phyloP scores from a whole-genome alignment of 2,113 vertebrate species.

The Tetrax tetrax region DNA sequence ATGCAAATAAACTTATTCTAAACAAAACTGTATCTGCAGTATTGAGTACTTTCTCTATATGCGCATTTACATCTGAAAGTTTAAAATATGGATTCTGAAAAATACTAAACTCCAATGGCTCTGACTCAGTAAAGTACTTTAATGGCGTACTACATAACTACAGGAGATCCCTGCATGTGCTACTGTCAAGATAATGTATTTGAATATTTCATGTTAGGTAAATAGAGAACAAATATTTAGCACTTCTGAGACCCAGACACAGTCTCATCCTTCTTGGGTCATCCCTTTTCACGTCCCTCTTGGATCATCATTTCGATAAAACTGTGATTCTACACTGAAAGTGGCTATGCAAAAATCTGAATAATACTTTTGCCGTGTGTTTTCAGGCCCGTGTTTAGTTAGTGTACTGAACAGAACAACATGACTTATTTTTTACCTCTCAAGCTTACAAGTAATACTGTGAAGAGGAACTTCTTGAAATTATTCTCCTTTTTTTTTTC shows the following conservation, averaged over 20 bases:
- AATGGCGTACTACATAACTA: background rate
- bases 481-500: background rate
- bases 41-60: background rate
- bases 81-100: background rate
- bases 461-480: background rate
- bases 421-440: background rate
- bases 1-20: background rate
- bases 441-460: background rate
- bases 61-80: background rate
- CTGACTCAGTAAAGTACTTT: background rate
- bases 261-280: too few species aligned
- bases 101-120: background rate
- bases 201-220: background rate
- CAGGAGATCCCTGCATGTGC: background rate
- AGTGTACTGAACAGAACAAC: background rate
- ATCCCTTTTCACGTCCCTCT: background rate
- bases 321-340: background rate
- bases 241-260: background rate
- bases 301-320: background rate
- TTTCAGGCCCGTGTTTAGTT: background rate
- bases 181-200: background rate
- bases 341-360: background rate
- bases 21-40: background rate
- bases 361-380: background rate
- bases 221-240: background rate